Evolutionary conservation across 1,140 invertebrate species (phyloP).

Genomic region (Pachypeltis micranthus): DNA sequence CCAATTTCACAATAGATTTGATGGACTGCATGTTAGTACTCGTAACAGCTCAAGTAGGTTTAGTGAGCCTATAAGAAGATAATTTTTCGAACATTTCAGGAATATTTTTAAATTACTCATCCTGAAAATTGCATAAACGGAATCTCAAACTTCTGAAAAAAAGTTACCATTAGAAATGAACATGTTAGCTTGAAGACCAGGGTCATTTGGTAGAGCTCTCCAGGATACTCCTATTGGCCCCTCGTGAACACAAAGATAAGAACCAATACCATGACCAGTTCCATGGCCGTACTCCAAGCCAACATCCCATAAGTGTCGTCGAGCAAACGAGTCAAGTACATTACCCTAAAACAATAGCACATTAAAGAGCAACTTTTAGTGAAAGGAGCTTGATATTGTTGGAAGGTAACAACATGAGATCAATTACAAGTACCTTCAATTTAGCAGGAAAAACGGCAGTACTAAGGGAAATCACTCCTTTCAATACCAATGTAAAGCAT

Average conservation of each 20-base stretch:
- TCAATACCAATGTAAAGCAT: slow-evolving; percentile 86
- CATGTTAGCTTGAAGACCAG: slow-evolving; percentile 76
- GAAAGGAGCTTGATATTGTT: too few relatives aligned
- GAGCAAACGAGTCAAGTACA: slow-evolving; percentile 60
- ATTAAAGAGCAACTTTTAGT: too few relatives aligned
- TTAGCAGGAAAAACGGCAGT: slow-evolving; percentile 59
- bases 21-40: too few relatives aligned
- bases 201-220: slow-evolving; percentile 62
- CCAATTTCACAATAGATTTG: too few relatives aligned
- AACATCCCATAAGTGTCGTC: slow-evolving; percentile 79
- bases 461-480: slow-evolving; percentile 74
- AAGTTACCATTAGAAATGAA: slow-evolving; percentile 73
- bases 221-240: slow-evolving; percentile 67
- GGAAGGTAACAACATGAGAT: too few relatives aligned
- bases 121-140: too few relatives aligned
- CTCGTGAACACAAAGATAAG: slow-evolving; percentile 95
- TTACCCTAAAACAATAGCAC: slow-evolving; percentile 5
- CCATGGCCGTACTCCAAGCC: slow-evolving; percentile 94
- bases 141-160: too few relatives aligned
- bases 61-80: too few relatives aligned
- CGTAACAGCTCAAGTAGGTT: too few relatives aligned
- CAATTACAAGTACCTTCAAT: neutral
- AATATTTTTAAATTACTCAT: too few relatives aligned
- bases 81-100: too few relatives aligned
- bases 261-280: slow-evolving; percentile 85